phyloP scores from a whole-genome alignment of 2,113 vertebrate genomes.

The Hyperopisus bebe region DNA sequence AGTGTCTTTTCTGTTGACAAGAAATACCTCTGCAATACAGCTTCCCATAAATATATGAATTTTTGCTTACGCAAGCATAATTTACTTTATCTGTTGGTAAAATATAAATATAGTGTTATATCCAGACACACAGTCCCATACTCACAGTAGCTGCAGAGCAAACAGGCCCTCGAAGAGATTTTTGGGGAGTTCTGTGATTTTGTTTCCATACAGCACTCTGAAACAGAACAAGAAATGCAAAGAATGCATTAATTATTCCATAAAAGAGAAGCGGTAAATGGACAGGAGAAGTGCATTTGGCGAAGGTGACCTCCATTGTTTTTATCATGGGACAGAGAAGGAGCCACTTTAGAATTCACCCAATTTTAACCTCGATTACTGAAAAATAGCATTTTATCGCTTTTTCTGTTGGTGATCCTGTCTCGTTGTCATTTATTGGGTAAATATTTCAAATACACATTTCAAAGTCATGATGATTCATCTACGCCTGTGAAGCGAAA shows the following conservation, averaged over 20 bases:
- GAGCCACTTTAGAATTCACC: not conserved
- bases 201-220: slow-evolving; percentile 96
- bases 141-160: slow-evolving; percentile 93
- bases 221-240: slow-evolving; percentile 30
- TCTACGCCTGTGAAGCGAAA: not conserved
- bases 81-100: not conserved
- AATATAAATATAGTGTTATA: not conserved
- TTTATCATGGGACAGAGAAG: not conserved
- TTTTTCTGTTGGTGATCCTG: not conserved
- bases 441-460: not conserved
- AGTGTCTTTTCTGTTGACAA: slow-evolving; percentile 2
- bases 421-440: not conserved
- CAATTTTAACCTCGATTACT: not conserved
- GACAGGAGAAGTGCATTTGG: not conserved
- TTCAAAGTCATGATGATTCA: not conserved
- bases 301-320: not conserved
- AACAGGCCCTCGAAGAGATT: slow-evolving; percentile 92
- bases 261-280: not conserved
- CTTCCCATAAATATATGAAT: not conserved
- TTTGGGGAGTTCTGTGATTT: slow-evolving; percentile 97
- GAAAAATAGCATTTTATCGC: not conserved
- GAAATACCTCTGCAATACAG: not conserved
- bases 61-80: not conserved
- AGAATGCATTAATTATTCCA: slow-evolving; percentile 11
- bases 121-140: slow-evolving; percentile 39